These are phyloP conservation scores for Anniella stebbinsi DNA, from an alignment of 2,797 vertebrate genomes.

Conservation along the genomic window DNA sequence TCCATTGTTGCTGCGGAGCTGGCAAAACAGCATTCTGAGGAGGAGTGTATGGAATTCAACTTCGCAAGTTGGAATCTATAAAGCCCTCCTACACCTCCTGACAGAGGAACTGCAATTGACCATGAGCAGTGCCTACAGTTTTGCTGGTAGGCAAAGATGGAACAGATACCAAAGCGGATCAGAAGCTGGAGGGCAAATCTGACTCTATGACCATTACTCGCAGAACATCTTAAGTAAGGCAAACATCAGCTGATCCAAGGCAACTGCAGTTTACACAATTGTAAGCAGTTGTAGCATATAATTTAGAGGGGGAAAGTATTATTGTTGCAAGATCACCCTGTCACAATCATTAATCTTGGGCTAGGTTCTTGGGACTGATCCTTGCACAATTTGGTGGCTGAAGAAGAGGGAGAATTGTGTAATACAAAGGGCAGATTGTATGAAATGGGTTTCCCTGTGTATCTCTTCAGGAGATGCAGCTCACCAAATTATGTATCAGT, in stretches of 20 bases:
- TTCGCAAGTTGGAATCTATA: not conserved
- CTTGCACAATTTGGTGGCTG: not conserved
- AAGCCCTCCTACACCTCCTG: not conserved
- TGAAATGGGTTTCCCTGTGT: not conserved
- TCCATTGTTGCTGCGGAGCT: constrained; percentile 5
- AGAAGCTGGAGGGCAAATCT: not conserved
- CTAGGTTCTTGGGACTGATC: not conserved
- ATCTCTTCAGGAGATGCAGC: not conserved
- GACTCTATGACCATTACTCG: not conserved
- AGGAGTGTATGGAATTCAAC: constrained; percentile 9
- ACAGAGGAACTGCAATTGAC: not conserved
- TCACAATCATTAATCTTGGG: not conserved
- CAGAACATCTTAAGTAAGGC: not conserved
- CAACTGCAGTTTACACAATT: not conserved
- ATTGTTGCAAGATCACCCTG: not conserved
- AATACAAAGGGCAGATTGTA: not conserved
- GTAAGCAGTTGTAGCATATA: not conserved
- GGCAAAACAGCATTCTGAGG: not conserved
- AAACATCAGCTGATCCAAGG: not conserved
- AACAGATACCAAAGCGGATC: not conserved
- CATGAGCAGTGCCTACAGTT: not conserved
- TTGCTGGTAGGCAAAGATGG: not conserved
- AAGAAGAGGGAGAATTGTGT: not conserved
- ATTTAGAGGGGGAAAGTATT: not conserved
- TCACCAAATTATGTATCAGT: too few species aligned